Percentiles rank a stretch among this genome's conserved stretches.
Conservation (phyloP, 2,888 invertebrate genomes). For the Dichetophora obliterata region DNA sequence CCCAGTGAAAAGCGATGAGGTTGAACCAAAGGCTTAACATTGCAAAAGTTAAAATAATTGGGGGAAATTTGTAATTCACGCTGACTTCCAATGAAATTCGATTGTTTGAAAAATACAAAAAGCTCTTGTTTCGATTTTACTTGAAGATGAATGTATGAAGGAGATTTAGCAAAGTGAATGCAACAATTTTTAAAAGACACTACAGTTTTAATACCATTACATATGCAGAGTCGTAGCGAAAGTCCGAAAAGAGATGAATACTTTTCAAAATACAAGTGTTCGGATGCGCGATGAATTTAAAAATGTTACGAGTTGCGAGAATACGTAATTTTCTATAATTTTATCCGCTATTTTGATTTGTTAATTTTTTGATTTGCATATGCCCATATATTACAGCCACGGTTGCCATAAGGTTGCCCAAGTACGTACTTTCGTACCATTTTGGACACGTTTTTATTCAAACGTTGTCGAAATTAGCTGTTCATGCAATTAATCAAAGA, state of each 20-base stretch:
- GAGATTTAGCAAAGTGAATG: conserved; percentile 44
- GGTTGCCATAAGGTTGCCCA: too few species aligned
- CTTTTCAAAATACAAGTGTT: conserved; percentile 43
- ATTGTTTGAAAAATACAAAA: conserved; percentile 44
- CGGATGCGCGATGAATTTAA: conserved; percentile 39
- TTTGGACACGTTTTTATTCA: too few species aligned
- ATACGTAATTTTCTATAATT: conserved; percentile 48
- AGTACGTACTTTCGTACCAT: too few species aligned
- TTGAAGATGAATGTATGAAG: conserved; percentile 37
- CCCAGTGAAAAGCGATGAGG: conserved; percentile 52
- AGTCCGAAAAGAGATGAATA: conserved; percentile 42
- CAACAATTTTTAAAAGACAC: conserved; percentile 48
- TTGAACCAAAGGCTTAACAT: conserved; percentile 45
- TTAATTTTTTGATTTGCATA: too few species aligned
- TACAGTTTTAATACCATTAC: conserved; percentile 47
- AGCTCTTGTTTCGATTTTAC: conserved; percentile 46
- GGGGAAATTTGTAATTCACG: conserved; percentile 41
- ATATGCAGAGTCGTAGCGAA: conserved; percentile 37
- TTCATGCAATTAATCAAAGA: too few species aligned
- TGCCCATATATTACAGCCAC: too few species aligned
- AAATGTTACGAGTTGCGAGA: conserved; percentile 47
- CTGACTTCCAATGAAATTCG: conserved; percentile 41
- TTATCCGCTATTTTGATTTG: conserved; percentile 36
- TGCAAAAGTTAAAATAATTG: conserved; percentile 38
- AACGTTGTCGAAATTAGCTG: too few species aligned